A percentile compares a stretch with the other conserved stretches of the same genome.
These are phyloP conservation scores for Margaritifera margaritifera DNA, from an alignment of 2,888 invertebrate genomes.

Conservation along the genomic window DNA sequence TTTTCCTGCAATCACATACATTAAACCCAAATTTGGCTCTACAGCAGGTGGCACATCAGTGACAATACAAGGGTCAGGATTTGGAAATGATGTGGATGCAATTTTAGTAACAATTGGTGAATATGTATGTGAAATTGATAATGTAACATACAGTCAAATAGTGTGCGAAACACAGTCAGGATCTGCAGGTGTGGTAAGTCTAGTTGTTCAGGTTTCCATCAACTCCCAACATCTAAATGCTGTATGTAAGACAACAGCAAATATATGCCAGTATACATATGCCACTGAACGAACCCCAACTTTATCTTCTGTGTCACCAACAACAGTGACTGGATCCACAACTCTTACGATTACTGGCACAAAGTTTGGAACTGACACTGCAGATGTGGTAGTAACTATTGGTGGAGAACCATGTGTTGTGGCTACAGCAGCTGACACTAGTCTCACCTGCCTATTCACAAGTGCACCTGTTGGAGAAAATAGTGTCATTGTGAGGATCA, in stretches of 20 bases:
- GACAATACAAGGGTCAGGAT: constrained; percentile 48
- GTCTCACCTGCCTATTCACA: constrained; percentile 43
- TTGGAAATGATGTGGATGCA: constrained; percentile 19
- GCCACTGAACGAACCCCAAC: constrained; percentile 37
- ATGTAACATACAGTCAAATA: constrained; percentile 41
- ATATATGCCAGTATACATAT: constrained; percentile 39
- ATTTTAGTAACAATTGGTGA: constrained; percentile 36
- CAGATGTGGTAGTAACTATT: constrained; percentile 41
- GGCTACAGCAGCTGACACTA: constrained; percentile 26
- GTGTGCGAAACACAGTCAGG: constrained; percentile 23
- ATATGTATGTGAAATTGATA: constrained; percentile 35
- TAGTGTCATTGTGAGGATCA: constrained; percentile 36
- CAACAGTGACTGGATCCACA: constrained; percentile 29
- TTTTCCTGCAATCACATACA: constrained; percentile 35
- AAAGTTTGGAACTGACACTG: constrained; percentile 24
- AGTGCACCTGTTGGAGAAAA: constrained; percentile 49
- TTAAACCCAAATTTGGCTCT: constrained; percentile 36
- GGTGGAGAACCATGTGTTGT: constrained; percentile 51
- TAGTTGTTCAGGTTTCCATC: constrained; percentile 29
- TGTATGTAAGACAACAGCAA: constrained; percentile 26
- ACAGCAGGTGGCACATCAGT: constrained; percentile 38
- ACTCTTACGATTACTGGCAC: constrained; percentile 44
- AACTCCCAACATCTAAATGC: constrained; percentile 28
- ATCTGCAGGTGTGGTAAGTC: constrained; percentile 18
- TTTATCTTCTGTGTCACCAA: constrained; percentile 32